Conservation (phyloP, 2,888 invertebrate genomes). For the Leptogaster cylindrica region DNA sequence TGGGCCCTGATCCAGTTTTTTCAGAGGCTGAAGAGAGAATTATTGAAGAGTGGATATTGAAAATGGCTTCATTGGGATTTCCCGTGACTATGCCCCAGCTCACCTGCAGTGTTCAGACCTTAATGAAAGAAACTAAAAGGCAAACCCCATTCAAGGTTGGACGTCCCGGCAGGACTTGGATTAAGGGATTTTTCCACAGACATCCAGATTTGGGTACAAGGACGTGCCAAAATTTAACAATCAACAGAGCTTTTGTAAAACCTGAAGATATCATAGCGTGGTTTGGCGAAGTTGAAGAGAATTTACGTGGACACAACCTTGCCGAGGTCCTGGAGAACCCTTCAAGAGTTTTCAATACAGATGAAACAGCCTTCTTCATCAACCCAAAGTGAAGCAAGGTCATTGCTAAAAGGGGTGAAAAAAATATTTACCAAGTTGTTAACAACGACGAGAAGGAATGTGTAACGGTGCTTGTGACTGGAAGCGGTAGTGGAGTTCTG, state of each 20-base stretch:
- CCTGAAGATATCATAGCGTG: conserved; percentile 49
- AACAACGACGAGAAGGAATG: conserved; percentile 51
- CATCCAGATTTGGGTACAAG: not conserved
- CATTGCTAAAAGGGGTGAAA: conserved; percentile 49
- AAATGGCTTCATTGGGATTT: not conserved
- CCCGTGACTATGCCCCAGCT: not conserved
- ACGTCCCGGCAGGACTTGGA: too few species aligned
- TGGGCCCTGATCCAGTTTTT: not conserved
- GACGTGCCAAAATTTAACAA: not conserved
- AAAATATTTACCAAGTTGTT: conserved; percentile 49
- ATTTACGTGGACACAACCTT: conserved; percentile 30
- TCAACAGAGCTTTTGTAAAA: conserved; percentile 50
- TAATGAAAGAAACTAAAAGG: not conserved
- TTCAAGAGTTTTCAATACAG: too few species aligned
- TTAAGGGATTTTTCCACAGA: not conserved
- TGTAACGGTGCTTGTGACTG: conserved; percentile 50
- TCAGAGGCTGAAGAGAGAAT: not conserved
- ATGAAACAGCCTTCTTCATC: too few species aligned
- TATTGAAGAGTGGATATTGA: not conserved
- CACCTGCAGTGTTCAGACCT: not conserved
- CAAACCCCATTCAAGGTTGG: too few species aligned
- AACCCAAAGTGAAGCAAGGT: too few species aligned
- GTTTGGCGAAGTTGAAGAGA: not conserved
- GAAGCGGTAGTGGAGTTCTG: conserved; percentile 51
- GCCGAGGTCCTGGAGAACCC: too few species aligned